These are phyloP conservation scores for Tautogolabrus adspersus DNA, from an alignment of 2,113 vertebrate genomes.

Conservation along the genomic window DNA sequence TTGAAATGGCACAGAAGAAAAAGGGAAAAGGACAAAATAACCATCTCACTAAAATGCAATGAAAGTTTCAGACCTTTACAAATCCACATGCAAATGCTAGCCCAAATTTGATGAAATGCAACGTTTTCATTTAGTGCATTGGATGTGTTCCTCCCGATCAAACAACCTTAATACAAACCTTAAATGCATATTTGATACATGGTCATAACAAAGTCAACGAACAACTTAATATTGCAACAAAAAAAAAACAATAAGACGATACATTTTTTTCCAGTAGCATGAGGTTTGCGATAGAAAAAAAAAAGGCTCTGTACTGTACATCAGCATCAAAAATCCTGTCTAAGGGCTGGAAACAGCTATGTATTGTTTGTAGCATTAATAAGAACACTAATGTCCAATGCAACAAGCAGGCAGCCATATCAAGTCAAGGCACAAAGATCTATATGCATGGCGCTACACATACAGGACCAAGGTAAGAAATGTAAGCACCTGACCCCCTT, in stretches of 20 bases:
- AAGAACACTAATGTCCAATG: slow-evolving; percentile 67
- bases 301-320: slow-evolving; percentile 64
- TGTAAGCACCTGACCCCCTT: slow-evolving; percentile 27
- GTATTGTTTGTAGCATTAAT: slow-evolving; percentile 55
- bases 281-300: slow-evolving; percentile 51
- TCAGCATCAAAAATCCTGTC: slow-evolving; percentile 58
- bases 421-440: slow-evolving; percentile 82
- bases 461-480: slow-evolving; percentile 57
- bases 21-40: slow-evolving; percentile 50
- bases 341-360: slow-evolving; percentile 35
- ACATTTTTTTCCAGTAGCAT: slow-evolving; percentile 44
- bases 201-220: slow-evolving; percentile 51
- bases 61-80: slow-evolving; percentile 33
- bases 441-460: slow-evolving; percentile 74
- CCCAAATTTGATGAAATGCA: slow-evolving; percentile 52
- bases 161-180: slow-evolving; percentile 49
- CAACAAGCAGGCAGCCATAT: slow-evolving; percentile 77
- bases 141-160: slow-evolving; percentile 39
- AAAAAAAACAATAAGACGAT: slow-evolving; percentile 35
- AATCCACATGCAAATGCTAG: slow-evolving; percentile 73
- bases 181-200: slow-evolving; percentile 67
- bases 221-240: slow-evolving; percentile 49
- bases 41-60: slow-evolving; percentile 42
- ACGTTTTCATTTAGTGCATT: slow-evolving; percentile 40
- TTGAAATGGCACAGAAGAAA: slow-evolving; percentile 77